Evolutionary conservation across 2,888 invertebrate species (phyloP).

Genomic region (Chaetogeoica ovagalla): DNA sequence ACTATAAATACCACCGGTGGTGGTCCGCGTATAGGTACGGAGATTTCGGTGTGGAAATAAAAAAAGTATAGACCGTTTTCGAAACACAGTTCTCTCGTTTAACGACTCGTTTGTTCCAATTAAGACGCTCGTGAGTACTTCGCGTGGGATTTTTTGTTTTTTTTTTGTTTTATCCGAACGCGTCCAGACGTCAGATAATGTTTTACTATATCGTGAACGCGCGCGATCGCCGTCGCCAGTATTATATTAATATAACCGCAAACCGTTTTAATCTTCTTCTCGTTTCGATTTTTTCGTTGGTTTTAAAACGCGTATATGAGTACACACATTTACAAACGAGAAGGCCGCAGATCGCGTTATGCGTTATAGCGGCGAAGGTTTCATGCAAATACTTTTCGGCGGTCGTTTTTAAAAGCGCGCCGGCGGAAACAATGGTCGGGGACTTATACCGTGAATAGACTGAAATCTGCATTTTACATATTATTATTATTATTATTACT

Average conservation of each 20-base stretch:
- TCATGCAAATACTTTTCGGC: constrained; percentile 41
- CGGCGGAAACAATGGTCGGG: constrained; percentile 47
- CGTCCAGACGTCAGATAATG: background rate
- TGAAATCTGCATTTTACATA: constrained; percentile 50
- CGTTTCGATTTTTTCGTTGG: background rate
- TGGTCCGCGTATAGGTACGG: background rate
- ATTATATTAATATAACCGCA: background rate
- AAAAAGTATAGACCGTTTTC: constrained; percentile 19
- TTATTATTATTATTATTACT: background rate
- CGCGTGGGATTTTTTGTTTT: background rate
- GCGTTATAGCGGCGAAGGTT: too few relatives aligned
- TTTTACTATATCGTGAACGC: constrained; percentile 8
- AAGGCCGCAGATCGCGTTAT: background rate
- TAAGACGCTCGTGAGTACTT: constrained; percentile 17
- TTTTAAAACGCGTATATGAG: background rate
- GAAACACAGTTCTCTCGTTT: constrained; percentile 44
- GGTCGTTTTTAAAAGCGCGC: constrained; percentile 32
- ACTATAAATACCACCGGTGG: constrained; percentile 36
- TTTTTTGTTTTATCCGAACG: background rate
- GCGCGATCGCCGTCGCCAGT: constrained; percentile 9
- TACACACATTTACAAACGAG: too few relatives aligned
- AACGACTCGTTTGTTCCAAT: constrained; percentile 53
- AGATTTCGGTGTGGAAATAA: constrained; percentile 46
- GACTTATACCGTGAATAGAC: constrained; percentile 48
- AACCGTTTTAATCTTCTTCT: constrained; percentile 7